phyloP scores from a whole-genome alignment of 2,888 invertebrate species.

The Quadriops clusia region DNA sequence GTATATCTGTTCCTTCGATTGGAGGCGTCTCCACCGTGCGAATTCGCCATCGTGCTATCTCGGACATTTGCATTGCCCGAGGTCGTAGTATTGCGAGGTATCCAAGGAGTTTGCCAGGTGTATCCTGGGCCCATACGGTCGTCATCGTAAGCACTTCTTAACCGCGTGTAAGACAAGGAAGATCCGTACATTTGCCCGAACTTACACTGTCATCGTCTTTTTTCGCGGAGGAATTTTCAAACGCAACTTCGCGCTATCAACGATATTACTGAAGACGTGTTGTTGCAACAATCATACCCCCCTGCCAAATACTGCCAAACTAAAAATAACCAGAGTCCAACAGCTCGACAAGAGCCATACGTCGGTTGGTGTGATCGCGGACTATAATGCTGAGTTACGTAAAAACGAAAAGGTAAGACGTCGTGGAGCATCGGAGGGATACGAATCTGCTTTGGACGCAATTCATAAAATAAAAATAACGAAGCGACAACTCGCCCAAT shows the following conservation, averaged over 20 bases:
- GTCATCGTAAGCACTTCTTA: constrained; percentile 30
- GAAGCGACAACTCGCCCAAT: constrained; percentile 9
- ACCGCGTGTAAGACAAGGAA: constrained; percentile 27
- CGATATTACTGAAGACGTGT: constrained; percentile 25
- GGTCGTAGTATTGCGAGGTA: constrained; percentile 16
- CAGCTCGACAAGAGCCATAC: constrained; percentile 21
- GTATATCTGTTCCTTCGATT: constrained; percentile 59
- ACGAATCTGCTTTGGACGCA: constrained; percentile 16
- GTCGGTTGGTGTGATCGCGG: constrained; percentile 17
- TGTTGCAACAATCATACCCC: constrained; percentile 21
- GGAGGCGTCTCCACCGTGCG: constrained; percentile 30
- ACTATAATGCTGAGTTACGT: constrained; percentile 12
- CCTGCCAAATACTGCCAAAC: constrained; percentile 56
- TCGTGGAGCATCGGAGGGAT: too few relatives aligned
- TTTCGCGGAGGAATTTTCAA: constrained; percentile 12
- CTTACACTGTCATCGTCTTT: constrained; percentile 12
- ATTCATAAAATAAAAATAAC: constrained; percentile 17
- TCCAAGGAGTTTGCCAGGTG: constrained; percentile 18
- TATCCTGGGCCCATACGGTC: constrained; percentile 18
- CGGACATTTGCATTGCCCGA: constrained; percentile 11
- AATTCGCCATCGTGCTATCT: constrained; percentile 22
- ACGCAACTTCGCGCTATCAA: constrained; percentile 24
- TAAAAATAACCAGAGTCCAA: constrained; percentile 44
- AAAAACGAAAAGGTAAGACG: constrained; percentile 18
- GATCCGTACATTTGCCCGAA: constrained; percentile 22